Evolutionary conservation across 92 coral and sea anemone genomes (phyloP).

Genomic region (Porites divaricata): DNA sequence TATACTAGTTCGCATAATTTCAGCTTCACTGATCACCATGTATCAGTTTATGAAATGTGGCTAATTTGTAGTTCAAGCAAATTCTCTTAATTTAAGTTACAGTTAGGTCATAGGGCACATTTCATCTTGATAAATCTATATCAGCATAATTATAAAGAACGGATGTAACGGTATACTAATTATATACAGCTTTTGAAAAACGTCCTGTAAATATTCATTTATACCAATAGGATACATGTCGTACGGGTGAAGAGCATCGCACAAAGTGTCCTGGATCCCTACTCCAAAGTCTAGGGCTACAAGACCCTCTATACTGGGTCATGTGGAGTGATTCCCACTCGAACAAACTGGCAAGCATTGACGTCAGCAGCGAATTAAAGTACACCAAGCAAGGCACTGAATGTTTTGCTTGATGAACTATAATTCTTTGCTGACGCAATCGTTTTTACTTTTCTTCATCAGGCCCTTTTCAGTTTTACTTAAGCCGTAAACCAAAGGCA

Average conservation of each 20-base stretch:
- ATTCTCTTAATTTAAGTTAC: not conserved
- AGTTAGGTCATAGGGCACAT: not conserved
- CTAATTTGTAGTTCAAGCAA: not conserved
- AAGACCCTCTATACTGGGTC: slow-evolving; percentile 25
- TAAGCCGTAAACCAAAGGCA: too few species aligned
- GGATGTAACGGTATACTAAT: not conserved
- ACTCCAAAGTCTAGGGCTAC: slow-evolving; percentile 30
- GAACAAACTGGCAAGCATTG: too few species aligned
- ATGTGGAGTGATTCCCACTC: slow-evolving; percentile 48
- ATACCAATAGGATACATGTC: slow-evolving; percentile 36
- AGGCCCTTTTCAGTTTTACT: too few species aligned
- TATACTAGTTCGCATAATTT: not conserved
- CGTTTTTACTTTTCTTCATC: too few species aligned
- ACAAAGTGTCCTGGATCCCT: slow-evolving; percentile 19
- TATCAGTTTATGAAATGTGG: not conserved
- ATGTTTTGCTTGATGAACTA: too few species aligned
- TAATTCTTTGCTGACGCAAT: too few species aligned
- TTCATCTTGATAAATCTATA: not conserved
- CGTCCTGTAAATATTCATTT: not conserved
- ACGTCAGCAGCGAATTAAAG: too few species aligned
- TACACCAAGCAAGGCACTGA: too few species aligned
- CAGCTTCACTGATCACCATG: not conserved
- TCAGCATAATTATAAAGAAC: not conserved
- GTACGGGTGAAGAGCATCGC: slow-evolving; percentile 17
- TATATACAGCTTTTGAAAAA: too few species aligned